These are phyloP conservation scores for Lerema accius DNA, from an alignment of 1,140 invertebrate genomes.

Conservation along the genomic window DNA sequence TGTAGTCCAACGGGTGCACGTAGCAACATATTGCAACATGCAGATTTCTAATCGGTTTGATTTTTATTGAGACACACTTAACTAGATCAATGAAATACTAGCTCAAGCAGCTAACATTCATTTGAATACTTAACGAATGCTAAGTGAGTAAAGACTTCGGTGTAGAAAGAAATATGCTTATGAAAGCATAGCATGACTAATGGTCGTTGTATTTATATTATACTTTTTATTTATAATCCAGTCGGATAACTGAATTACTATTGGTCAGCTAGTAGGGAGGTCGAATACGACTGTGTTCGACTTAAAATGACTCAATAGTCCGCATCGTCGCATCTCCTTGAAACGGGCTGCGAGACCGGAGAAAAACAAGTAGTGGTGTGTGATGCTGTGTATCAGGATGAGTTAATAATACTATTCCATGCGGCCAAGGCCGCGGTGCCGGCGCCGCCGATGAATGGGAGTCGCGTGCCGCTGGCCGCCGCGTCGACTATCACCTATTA, in stretches of 20 bases:
- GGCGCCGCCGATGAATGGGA: constrained; percentile 65
- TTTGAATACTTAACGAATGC: background rate
- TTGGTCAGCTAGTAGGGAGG: no score
- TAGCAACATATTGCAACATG: constrained; percentile 43
- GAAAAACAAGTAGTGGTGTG: constrained; percentile 21
- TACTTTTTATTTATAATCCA: no score
- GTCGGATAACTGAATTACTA: no score
- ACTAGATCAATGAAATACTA: constrained; percentile 21
- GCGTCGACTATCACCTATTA: constrained; percentile 57
- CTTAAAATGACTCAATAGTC: no score
- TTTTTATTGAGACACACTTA: constrained; percentile 22
- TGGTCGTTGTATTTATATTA: no score
- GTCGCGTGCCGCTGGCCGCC: constrained; percentile 49
- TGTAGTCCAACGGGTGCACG: constrained; percentile 45
- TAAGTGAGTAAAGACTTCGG: background rate
- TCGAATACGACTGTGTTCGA: no score
- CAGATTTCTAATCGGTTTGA: constrained; percentile 30
- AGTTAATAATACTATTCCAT: constrained; percentile 60
- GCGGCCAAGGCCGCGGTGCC: constrained; percentile 59
- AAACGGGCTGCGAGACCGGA: background rate
- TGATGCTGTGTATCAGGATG: constrained; percentile 46
- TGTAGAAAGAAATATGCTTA: no score
- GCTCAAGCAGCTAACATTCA: background rate
- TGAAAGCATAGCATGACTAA: no score
- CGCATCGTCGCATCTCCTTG: background rate